Evolutionary conservation across 2,797 vertebrate species (phyloP), one percentile per base, ranked within the genome.

Genomic region (Amazona finschi): DNA sequence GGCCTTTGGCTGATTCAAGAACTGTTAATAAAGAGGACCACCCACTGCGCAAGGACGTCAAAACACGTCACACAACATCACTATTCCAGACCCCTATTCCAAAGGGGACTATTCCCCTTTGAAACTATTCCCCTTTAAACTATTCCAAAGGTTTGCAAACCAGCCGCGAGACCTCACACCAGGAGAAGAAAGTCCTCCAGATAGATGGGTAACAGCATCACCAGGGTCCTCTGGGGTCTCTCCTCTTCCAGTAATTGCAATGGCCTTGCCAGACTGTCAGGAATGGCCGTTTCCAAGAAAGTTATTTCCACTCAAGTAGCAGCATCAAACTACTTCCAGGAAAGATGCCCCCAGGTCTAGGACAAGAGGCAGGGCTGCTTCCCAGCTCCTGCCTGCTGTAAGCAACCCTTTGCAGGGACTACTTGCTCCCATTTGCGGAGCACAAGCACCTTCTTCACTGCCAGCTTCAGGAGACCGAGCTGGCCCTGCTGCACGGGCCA

Each of bases 51-150:
- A 38, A 62, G 47, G n/a, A 49, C 41, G 60, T 1, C 27, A 15
- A 3, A n/a, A 33, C n/a, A 17, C 14, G 19, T 8, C 39, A 1
- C 38, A 11, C 61, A 46, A 70, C 65, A 62, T 30, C 0, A 0
- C 61, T 27, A 65, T 3, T 19, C 3, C 47, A 10, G 10, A n/a
- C 72, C 67, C 24, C 50, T 36, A 36, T 36, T 36, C 36, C 36
- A 36, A 36, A 36, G 36, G 36, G 36, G 36, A 36, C 36, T 36
- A 36, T 36, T 36, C 36, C 36, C 36, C 36, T 36, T 36, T 36
- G 36, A 36, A 36, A 36, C 36, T 36, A 36, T 36, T 36, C 36
- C 9, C 36, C 36, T 36, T 36, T 36, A 36, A 36, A 36, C 36
- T 36, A 36, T 36, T 55, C 18, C 3, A 0, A 6, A 21, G 22